phyloP scores from a whole-genome alignment of 2,888 invertebrate species.

The Emmelina monodactyla region DNA sequence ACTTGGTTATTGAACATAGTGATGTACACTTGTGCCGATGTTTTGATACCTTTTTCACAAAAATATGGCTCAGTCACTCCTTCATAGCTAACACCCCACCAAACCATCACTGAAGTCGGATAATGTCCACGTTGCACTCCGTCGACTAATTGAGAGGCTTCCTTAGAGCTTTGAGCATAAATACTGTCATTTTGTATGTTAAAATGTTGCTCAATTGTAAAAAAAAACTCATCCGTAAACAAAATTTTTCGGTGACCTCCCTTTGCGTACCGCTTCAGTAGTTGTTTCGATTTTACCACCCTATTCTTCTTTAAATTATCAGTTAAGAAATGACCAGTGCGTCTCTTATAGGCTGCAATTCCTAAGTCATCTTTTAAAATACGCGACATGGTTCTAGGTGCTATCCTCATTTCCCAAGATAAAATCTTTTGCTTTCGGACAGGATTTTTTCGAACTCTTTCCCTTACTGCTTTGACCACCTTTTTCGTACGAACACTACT shows the following conservation, averaged over 20 bases:
- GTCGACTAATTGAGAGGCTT: constrained; percentile 14
- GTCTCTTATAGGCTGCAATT: constrained; percentile 10
- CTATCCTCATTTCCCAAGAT: constrained; percentile 13
- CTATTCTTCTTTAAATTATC: constrained; percentile 3
- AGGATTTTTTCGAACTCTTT: constrained; percentile 11
- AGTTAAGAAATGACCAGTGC: constrained; percentile 6
- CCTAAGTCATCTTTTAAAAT: constrained; percentile 11
- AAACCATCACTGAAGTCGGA: constrained; percentile 14
- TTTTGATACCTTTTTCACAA: too few species aligned
- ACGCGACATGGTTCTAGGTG: constrained; percentile 12
- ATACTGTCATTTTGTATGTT: constrained; percentile 10
- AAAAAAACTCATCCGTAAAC: constrained; percentile 5
- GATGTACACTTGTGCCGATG: too few species aligned
- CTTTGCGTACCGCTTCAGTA: too few species aligned
- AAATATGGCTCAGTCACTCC: constrained; percentile 4
- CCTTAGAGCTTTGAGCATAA: constrained; percentile 10
- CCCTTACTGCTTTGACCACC: constrained; percentile 12
- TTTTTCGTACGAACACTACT: constrained; percentile 10
- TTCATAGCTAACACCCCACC: constrained; percentile 6
- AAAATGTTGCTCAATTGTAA: constrained; percentile 4
- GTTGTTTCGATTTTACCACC: too few species aligned
- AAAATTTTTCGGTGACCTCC: constrained; percentile 6
- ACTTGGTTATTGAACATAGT: constrained; percentile 7
- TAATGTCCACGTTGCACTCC: too few species aligned
- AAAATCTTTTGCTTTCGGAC: constrained; percentile 12